A percentile compares a stretch with the other conserved stretches of the same genome.
phyloP scores from a whole-genome alignment of 2,113 vertebrate genomes.

The Xerus inauris region DNA sequence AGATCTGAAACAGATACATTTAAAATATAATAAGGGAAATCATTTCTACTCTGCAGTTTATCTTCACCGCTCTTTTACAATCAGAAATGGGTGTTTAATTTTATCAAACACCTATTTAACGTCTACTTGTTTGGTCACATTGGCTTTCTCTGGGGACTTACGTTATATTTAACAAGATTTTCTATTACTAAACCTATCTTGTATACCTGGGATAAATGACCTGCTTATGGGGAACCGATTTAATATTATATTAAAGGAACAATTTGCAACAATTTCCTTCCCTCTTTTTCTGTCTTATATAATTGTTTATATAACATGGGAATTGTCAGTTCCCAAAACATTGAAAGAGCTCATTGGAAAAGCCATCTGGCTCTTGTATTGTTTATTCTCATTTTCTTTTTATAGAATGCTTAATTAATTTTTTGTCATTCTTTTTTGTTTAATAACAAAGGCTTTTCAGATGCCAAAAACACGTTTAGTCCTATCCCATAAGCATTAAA shows the following conservation, averaged over 20 bases:
- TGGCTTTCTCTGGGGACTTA: constrained; percentile 11
- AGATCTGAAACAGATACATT: not conserved
- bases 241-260: constrained; percentile 21
- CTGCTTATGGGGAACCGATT: not conserved
- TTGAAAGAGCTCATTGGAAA: constrained; percentile 74
- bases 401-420: constrained; percentile 81
- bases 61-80: constrained; percentile 34
- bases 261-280: constrained; percentile 37
- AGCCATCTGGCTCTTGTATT: constrained; percentile 78
- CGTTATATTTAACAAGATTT: not conserved
- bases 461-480: constrained; percentile 68
- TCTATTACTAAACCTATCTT: not conserved
- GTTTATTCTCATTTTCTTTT: constrained; percentile 78
- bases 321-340: constrained; percentile 71
- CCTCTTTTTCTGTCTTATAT: constrained; percentile 62
- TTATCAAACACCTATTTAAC: not conserved
- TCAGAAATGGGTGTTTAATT: constrained; percentile 29
- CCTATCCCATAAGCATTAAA: constrained; percentile 41
- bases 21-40: not conserved
- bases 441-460: constrained; percentile 76
- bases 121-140: not conserved
- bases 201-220: constrained; percentile 6
- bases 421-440: constrained; percentile 78
- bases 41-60: not conserved
- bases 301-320: constrained; percentile 68